These are phyloP conservation scores for Pangasius larnaudii DNA, from an alignment of 2,797 vertebrate species.

Conservation along the genomic window DNA sequence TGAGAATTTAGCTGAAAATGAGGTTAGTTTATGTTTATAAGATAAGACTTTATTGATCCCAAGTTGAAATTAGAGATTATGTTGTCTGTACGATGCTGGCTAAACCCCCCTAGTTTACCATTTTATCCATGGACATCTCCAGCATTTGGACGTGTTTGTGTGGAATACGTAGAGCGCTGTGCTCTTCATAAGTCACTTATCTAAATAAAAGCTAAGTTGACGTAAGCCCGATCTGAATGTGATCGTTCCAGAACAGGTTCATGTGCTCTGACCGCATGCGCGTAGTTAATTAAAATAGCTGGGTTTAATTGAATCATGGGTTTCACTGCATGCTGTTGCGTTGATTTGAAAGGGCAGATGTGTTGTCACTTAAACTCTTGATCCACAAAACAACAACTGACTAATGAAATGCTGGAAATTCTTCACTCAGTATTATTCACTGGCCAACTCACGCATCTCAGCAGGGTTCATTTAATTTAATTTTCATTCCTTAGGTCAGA, in stretches of 20 bases:
- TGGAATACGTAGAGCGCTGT: neutral
- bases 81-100: neutral
- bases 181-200: neutral
- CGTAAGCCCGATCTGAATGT: neutral
- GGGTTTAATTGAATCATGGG: neutral
- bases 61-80: neutral
- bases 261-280: no score
- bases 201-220: neutral
- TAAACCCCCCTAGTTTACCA: neutral
- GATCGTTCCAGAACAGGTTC: neutral
- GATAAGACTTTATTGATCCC: neutral
- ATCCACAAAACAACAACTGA: neutral
- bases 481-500: neutral
- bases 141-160: neutral
- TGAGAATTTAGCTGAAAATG: neutral
- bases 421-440: neutral
- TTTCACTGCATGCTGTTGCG: neutral
- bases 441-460: neutral
- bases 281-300: neutral
- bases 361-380: neutral
- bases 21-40: neutral
- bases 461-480: neutral
- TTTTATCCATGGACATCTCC: neutral
- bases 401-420: neutral
- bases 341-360: neutral